phyloP scores from a whole-genome alignment of 2,888 invertebrate genomes.

The Tethea ocularis region DNA sequence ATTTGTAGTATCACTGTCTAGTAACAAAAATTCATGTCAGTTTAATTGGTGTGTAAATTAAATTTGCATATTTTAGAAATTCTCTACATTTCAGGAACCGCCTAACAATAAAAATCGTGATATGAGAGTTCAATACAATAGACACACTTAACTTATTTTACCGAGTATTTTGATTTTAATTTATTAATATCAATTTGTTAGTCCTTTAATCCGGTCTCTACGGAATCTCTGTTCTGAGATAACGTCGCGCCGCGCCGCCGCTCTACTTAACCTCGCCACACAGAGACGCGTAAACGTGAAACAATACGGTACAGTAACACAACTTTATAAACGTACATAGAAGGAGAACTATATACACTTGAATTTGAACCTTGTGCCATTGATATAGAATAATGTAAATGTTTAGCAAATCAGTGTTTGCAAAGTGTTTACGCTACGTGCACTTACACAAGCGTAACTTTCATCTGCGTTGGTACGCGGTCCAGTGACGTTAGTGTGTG shows the following conservation, averaged over 20 bases:
- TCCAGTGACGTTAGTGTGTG: constrained; percentile 64
- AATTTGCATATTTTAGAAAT: not conserved
- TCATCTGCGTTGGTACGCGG: constrained; percentile 58
- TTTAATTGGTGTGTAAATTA: not conserved
- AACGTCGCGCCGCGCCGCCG: constrained; percentile 83
- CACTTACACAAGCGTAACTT: constrained; percentile 58
- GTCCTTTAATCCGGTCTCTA: constrained; percentile 70
- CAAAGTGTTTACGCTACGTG: constrained; percentile 58
- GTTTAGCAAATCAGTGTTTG: constrained; percentile 32
- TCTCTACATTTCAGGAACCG: not conserved
- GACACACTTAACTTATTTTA: not conserved
- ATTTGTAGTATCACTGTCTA: too few species aligned
- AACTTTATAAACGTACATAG: constrained; percentile 60
- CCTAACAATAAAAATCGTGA: not conserved
- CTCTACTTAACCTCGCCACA: constrained; percentile 83
- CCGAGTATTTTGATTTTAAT: not conserved
- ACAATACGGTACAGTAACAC: constrained; percentile 82
- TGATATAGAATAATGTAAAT: constrained; percentile 38
- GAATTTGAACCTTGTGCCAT: constrained; percentile 40
- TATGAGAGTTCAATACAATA: not conserved
- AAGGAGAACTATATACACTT: constrained; percentile 29
- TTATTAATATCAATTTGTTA: constrained; percentile 40
- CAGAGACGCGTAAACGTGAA: constrained; percentile 82
- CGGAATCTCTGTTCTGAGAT: constrained; percentile 79
- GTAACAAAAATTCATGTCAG: too few species aligned